Evolutionary conservation across 53 echinoderm and acorn worm genomes (phyloP), one percentile per base, ranked within the genome.

Genomic region (Astropecten irregularis): DNA sequence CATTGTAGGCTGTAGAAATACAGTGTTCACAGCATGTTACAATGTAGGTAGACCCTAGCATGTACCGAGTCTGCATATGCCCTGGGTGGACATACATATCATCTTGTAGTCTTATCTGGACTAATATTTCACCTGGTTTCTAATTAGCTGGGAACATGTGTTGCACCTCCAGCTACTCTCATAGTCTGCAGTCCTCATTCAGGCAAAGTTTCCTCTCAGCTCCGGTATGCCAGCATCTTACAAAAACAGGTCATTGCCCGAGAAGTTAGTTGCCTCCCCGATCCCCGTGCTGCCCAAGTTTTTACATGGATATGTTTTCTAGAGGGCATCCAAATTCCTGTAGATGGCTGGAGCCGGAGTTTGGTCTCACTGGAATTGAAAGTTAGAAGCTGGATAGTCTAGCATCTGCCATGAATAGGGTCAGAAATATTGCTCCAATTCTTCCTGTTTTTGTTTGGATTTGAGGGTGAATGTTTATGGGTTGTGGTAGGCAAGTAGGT

Each of bases 61-160:
- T n/a, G n/a, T n/a, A n/a, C n/a, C n/a, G n/a, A n/a, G n/a, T n/a
- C n/a, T n/a, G n/a, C n/a, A n/a, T n/a, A n/a, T n/a, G n/a, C n/a
- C n/a, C n/a, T n/a, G n/a, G n/a, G n/a, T 63, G 3, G 65, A 65
- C 65, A 65, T 18, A 20, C 65, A 35, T 34, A 21, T 15, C 65
- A 38, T 37, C 19, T 65, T n/a, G 16, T 7, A 21, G 35, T 65
- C 34, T n/a, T 55, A 27, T 76, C 55, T 27, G 76, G 71, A 49
- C 20, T 71, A 34, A 76, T 11, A 18, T 55, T 76, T 38, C 40
- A 38, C 22, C 76, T 56, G 76, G 16, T 57, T 37, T 56, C 76
- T 76, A 76, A 76, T 76, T 76, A 76, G 76, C 42, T 56, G 7
- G 76, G 57, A 76, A 76, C 76, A 76, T 76, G 76, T 76, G 76